Evolutionary conservation across 53 echinoderm and acorn worm species (phyloP), one percentile per base, ranked within the genome.

Genomic region (Hippasteria phrygiana): DNA sequence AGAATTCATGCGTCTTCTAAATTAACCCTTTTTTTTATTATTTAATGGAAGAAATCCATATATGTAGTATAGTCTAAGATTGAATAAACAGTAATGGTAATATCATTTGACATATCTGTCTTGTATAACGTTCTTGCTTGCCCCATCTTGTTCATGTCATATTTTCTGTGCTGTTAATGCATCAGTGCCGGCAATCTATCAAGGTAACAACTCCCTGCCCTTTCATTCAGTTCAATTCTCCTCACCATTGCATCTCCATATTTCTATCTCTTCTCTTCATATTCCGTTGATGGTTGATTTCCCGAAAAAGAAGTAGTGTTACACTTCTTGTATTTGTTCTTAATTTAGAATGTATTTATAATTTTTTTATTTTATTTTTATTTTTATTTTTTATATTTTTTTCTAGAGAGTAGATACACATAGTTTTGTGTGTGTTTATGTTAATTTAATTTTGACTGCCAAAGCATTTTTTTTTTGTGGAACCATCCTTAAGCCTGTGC

Each of bases 111-210:
- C 46, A 45, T 45, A 11, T 45, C 46, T 45, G 46, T 54, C 54
- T 54, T 59, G 46, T 59, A 26, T 59, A 26, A 24, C n/a, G n/a
- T 45, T 59, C 59, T 59, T 59, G 59, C 59, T 59, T 24, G n/a
- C n/a, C 8, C 26, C 54, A 54, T 59, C 26, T 26, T 7, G 16
- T 59, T 41, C 43, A 47, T 82, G 65, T 41, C 47, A 26, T 67
- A 79, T 27, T 41, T 42, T 39, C 73, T 56, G 50, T 79, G 62
- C 36, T 48, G 50, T 38, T 62, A 28, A 56, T 79, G 45, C 81
- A 62, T 47, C 85, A 85, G 85, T 70, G 85, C 85, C 43, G 85
- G 85, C 69, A 85, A 85, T 71, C 51, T 85, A 69, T 85, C 85
- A 69, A 85, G 85, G 85, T 85, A 85, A 83, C 17, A 46, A 6